Percentiles rank a stretch among this genome's conserved stretches.
These are phyloP conservation scores for Hypothenemus hampei DNA, from an alignment of 1,140 invertebrate genomes.

Conservation along the genomic window DNA sequence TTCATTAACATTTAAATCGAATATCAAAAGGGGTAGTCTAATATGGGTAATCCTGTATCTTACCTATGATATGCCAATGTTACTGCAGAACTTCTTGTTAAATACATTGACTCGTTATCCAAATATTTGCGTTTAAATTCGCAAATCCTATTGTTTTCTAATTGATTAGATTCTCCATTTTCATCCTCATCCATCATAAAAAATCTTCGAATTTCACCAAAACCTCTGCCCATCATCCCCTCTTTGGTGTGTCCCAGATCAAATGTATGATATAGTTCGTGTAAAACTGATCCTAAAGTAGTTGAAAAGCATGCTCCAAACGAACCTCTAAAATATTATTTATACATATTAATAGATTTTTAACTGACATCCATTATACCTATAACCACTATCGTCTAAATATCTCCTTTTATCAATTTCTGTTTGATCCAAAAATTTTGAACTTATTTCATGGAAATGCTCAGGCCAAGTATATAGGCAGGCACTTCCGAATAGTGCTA, in stretches of 20 bases:
- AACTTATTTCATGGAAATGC: constrained; percentile 61
- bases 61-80: constrained; percentile 61
- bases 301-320: constrained; percentile 87
- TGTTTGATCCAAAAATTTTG: constrained; percentile 51
- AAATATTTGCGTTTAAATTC: constrained; percentile 44
- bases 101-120: constrained; percentile 52
- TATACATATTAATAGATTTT: not conserved
- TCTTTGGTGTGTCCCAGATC: constrained; percentile 85
- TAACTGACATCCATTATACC: constrained; percentile 24
- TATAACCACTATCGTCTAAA: constrained; percentile 73
- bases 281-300: constrained; percentile 86
- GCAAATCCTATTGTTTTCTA: constrained; percentile 49
- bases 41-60: no score
- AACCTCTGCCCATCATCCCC: constrained; percentile 92
- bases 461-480: constrained; percentile 89
- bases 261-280: constrained; percentile 93
- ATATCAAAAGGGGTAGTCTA: no score
- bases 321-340: constrained; percentile 58
- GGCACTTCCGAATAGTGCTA: constrained; percentile 86
- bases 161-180: constrained; percentile 42
- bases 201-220: constrained; percentile 80
- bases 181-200: constrained; percentile 55
- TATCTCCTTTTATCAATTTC: constrained; percentile 57
- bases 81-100: constrained; percentile 63
- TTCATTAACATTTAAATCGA: no score